Base-by-base conservation (phyloP, 2,888 invertebrate species). In the Lypha dubia region DNA sequence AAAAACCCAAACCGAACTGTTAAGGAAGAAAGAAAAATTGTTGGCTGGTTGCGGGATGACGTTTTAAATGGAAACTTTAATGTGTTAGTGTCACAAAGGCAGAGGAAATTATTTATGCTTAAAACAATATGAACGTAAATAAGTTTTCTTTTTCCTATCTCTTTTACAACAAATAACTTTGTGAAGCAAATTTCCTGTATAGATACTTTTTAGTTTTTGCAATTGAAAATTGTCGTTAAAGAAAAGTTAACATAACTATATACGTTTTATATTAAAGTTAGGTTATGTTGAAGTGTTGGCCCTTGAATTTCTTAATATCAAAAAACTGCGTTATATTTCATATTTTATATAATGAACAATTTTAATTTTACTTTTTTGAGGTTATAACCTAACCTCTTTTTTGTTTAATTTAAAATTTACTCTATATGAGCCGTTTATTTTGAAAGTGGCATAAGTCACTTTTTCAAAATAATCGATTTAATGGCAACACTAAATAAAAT, bases 21-120 rank as follows among this genome's bases (percentile, higher is more conserved):
- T 20, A 5, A 28, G 7, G 15, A 38, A 28, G 15, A n/a, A 35
- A 17, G 17, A 0, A 3, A 5, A 8, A 3, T 28, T 13, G 15
- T 8, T 2, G 24, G 15, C 4, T 32, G 53, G 49, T 20, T 11
- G 9, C 11, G 15, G 22, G 24, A 8, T 53, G 41, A 51, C 4
- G 53, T 8, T n/a, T 15, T 75, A 28, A n/a, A 35, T 62, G 53
- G 53, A 56, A 67, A 65, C 56, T 67, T 46, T 38, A 46, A 58
- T 41, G 44, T 68, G 70, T 17, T 38, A 53, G 70, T 56, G 62
- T 58, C 79, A 81, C 75, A 75, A 65, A 32, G 28, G 44, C 41
- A 58, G 83, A 86, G 87, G 86, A 87, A 86, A 87, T 86, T 87
- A 79, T 74, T 67, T 81, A 75, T 73, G 79, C 70, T 67, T 49